Evolutionary conservation across 2,888 invertebrate species (phyloP).

Genomic region (Latrodectus hesperus): DNA sequence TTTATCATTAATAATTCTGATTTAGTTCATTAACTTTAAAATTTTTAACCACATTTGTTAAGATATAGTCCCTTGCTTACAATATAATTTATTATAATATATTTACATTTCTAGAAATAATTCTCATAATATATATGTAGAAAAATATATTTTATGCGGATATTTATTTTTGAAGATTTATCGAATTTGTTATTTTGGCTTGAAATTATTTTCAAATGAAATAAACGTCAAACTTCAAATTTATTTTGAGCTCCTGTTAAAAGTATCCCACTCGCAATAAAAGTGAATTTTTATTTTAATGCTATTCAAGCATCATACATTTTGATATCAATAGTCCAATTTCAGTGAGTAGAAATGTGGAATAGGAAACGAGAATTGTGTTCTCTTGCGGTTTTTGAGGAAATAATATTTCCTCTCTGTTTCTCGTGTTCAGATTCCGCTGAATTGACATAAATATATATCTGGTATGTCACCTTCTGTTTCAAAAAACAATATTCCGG

Average conservation of each 20-base stretch:
- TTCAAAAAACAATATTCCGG: conserved; percentile 41
- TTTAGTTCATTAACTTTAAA: too few relatives aligned
- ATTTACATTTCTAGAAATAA: too few relatives aligned
- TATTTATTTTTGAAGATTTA: too few relatives aligned
- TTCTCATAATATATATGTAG: too few relatives aligned
- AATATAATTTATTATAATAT: too few relatives aligned
- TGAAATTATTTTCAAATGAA: too few relatives aligned
- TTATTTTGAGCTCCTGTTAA: background rate
- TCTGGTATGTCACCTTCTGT: conserved; percentile 37
- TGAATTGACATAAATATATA: conserved; percentile 51
- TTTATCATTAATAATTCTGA: too few relatives aligned
- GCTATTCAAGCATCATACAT: background rate
- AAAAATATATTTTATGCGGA: too few relatives aligned
- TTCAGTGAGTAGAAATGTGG: background rate
- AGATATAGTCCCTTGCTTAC: too few relatives aligned
- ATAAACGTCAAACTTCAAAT: background rate
- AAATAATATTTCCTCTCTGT: conserved; percentile 14
- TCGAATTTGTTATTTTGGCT: too few relatives aligned
- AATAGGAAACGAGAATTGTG: background rate
- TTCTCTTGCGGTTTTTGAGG: conserved; percentile 22
- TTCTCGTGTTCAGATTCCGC: conserved; percentile 35
- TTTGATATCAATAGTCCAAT: background rate
- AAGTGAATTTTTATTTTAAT: background rate
- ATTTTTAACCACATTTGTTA: too few relatives aligned
- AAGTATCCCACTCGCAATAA: background rate